Evolutionary conservation across 1,140 invertebrate genomes (phyloP).

Genomic region (Listronotus oregonensis): DNA sequence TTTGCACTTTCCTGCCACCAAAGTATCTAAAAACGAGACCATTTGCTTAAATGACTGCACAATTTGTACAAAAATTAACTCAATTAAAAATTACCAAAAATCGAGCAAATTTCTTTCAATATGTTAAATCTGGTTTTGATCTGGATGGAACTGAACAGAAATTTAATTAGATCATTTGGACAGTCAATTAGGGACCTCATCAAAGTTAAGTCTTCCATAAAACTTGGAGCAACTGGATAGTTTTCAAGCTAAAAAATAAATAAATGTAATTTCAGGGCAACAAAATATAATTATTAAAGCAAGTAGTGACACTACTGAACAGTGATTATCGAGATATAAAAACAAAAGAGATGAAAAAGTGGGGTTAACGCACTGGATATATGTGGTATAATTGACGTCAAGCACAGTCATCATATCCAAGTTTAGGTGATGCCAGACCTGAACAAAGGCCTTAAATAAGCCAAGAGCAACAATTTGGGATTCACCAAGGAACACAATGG

Average conservation of each 20-base stretch:
- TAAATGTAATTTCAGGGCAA: no score
- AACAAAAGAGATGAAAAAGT: no score
- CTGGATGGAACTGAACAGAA: constrained; percentile 31
- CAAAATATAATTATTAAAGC: no score
- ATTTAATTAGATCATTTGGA: constrained; percentile 34
- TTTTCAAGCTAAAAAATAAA: constrained; percentile 31
- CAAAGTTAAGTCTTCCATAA: constrained; percentile 21
- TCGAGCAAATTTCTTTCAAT: constrained; percentile 34
- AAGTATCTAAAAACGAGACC: constrained; percentile 25
- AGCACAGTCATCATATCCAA: no score
- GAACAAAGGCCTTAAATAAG: no score
- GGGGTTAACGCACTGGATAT: no score
- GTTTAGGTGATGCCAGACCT: no score
- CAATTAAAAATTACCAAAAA: constrained; percentile 37
- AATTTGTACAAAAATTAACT: neutral
- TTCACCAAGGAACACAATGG: no score
- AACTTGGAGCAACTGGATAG: constrained; percentile 26
- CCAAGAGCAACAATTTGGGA: no score
- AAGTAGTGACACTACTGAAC: no score
- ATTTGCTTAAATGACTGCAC: constrained; percentile 2
- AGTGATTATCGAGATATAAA: no score
- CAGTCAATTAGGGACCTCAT: constrained; percentile 28
- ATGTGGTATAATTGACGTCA: no score
- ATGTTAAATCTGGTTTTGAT: constrained; percentile 34
- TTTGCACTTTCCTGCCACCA: constrained; percentile 35